Percentiles rank a stretch among this genome's conserved stretches.
Conservation (phyloP, 2,797 vertebrate genomes). For the Gastrophryne carolinensis region DNA sequence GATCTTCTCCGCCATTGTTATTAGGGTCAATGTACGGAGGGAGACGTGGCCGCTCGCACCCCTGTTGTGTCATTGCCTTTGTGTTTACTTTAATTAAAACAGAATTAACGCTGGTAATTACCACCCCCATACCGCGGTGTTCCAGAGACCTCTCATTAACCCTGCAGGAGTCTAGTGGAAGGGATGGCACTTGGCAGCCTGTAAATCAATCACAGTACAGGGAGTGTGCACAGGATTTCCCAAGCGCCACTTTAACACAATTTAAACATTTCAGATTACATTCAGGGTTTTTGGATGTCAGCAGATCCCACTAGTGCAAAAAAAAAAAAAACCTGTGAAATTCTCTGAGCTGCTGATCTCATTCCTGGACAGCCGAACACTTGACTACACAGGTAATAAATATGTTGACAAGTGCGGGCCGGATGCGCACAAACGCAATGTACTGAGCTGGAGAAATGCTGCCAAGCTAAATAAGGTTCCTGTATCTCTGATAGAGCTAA, state of each 20-base stretch:
- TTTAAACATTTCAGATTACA: conserved; percentile 41
- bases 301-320: conserved; percentile 20
- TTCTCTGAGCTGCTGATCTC: conserved; percentile 5
- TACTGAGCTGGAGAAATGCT: background rate
- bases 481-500: no score
- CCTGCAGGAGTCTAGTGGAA: conserved; percentile 38
- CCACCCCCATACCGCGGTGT: conserved; percentile 41
- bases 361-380: conserved; percentile 9
- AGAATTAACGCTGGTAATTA: conserved; percentile 46
- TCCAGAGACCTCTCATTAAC: conserved; percentile 53
- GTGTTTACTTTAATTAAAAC: conserved; percentile 53
- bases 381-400: conserved; percentile 11
- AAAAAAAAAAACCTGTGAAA: conserved; percentile 18
- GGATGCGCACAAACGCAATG: background rate
- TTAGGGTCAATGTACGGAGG: conserved; percentile 3
- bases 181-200: conserved; percentile 42
- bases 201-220: conserved; percentile 34
- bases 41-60: conserved; percentile 6
- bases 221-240: conserved; percentile 33
- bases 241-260: conserved; percentile 29
- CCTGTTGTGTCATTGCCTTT: conserved; percentile 44
- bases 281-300: conserved; percentile 31
- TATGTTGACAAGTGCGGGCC: conserved; percentile 6
- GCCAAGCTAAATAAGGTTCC: no score
- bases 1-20: background rate